Evolutionary conservation across 1,140 invertebrate species (phyloP).

Genomic region (Sycophaga agraensis): DNA sequence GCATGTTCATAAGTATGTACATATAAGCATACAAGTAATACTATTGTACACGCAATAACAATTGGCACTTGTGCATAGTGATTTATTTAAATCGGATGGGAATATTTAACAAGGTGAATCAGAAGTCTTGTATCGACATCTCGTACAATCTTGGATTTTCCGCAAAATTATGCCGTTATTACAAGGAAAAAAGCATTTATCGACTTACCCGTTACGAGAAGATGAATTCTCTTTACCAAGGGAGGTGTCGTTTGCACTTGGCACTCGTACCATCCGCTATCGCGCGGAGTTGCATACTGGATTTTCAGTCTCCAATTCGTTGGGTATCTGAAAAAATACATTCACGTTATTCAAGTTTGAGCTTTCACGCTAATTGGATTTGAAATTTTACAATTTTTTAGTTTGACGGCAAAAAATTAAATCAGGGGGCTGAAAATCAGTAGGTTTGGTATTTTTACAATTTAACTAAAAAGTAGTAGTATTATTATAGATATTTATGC

Average conservation of each 20-base stretch:
- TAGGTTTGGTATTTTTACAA: too few relatives aligned
- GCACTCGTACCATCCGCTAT: conserved; percentile 81
- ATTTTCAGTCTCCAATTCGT: conserved; percentile 84
- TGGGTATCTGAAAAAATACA: conserved; percentile 61
- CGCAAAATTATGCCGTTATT: neutral
- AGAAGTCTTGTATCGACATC: too few relatives aligned
- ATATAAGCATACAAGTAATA: too few relatives aligned
- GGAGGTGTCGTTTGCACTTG: conserved; percentile 84
- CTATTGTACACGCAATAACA: too few relatives aligned
- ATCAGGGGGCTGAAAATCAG: too few relatives aligned
- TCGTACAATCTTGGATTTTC: conserved; percentile 12
- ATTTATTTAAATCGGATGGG: too few relatives aligned
- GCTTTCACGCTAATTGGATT: neutral
- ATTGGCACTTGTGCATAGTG: too few relatives aligned
- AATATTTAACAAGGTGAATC: too few relatives aligned
- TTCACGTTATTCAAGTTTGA: neutral
- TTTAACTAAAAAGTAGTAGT: too few relatives aligned
- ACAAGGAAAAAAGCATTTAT: neutral
- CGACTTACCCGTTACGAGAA: conserved; percentile 46
- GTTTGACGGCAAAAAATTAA: neutral
- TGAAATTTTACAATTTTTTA: too few relatives aligned
- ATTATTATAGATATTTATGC: too few relatives aligned
- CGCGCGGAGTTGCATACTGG: conserved; percentile 70
- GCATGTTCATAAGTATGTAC: too few relatives aligned
- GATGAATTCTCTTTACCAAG: conserved; percentile 50